Conservation (phyloP, 64 coral and sea anemone genomes). For the Montipora sp. region DNA sequence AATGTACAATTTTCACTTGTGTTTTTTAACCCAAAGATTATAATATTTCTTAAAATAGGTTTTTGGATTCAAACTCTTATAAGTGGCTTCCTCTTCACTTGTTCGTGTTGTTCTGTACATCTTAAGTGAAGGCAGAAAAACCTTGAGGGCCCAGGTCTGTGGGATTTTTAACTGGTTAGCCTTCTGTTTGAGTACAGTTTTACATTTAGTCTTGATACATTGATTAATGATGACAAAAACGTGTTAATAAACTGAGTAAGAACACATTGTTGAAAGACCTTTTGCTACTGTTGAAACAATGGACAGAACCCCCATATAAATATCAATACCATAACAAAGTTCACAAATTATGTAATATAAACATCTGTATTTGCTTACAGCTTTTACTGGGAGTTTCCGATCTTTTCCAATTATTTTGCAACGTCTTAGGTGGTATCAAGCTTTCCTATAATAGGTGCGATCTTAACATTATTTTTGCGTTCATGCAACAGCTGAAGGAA, state of each 20-base stretch:
- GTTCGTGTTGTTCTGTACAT: slow-evolving; percentile 9
- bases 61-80: slow-evolving; percentile 9
- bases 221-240: slow-evolving; percentile 6
- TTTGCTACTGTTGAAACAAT: slow-evolving; percentile 3
- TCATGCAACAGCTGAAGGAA: slow-evolving; percentile 9
- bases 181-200: slow-evolving; percentile 10
- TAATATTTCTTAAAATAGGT: slow-evolving; percentile 11
- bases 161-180: slow-evolving; percentile 5
- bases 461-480: slow-evolving; percentile 11
- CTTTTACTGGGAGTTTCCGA: slow-evolving; percentile 9
- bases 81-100: slow-evolving; percentile 14
- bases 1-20: slow-evolving; percentile 11
- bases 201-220: slow-evolving; percentile 6
- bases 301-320: slow-evolving; percentile 1
- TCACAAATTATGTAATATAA: slow-evolving; percentile 11
- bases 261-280: slow-evolving; percentile 10
- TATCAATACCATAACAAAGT: slow-evolving; percentile 11
- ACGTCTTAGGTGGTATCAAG: slow-evolving; percentile 9
- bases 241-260: slow-evolving; percentile 10
- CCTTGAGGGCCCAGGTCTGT: slow-evolving; percentile 7
- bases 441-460: slow-evolving; percentile 3
- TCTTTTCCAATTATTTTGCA: slow-evolving; percentile 11
- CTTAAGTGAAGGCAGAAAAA: slow-evolving; percentile 3
- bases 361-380: slow-evolving; percentile 6
- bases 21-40: slow-evolving; percentile 6